Evolutionary conservation across 2,888 invertebrate genomes (phyloP).

Genomic region (Trachelus tabidus): DNA sequence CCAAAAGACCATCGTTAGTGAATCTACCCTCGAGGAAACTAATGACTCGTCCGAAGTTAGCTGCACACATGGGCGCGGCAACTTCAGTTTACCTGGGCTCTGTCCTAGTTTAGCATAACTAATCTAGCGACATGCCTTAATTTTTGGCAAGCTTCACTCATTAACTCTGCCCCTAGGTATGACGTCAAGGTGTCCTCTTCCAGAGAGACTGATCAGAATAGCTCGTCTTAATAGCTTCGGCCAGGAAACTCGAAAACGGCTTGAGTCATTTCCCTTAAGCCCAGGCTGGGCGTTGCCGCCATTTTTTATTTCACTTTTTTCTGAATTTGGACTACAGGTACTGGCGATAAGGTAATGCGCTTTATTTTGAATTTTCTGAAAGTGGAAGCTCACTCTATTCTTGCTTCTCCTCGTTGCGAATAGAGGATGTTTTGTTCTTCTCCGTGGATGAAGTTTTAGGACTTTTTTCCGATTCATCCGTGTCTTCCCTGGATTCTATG

Average conservation of each 20-base stretch:
- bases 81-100: constrained; percentile 1
- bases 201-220: background rate
- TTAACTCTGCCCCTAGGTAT: constrained; percentile 25
- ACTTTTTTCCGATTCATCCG: background rate
- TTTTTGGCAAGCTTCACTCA: constrained; percentile 39
- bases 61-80: background rate
- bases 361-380: background rate
- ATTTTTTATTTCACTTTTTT: background rate
- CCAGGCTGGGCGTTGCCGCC: background rate
- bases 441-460: background rate
- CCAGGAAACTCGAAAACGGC: background rate
- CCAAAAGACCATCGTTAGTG: background rate
- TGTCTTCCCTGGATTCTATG: background rate
- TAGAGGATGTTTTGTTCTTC: background rate
- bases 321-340: background rate
- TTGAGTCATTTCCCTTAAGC: background rate
- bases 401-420: background rate
- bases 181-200: constrained; percentile 29
- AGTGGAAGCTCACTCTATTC: background rate
- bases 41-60: background rate
- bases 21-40: background rate
- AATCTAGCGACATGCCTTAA: constrained; percentile 27
- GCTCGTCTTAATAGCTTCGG: background rate
- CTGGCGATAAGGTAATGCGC: background rate
- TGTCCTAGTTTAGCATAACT: constrained; percentile 33